Base-by-base conservation (phyloP, 2,797 vertebrate genomes). In the Molossus alvarezi region DNA sequence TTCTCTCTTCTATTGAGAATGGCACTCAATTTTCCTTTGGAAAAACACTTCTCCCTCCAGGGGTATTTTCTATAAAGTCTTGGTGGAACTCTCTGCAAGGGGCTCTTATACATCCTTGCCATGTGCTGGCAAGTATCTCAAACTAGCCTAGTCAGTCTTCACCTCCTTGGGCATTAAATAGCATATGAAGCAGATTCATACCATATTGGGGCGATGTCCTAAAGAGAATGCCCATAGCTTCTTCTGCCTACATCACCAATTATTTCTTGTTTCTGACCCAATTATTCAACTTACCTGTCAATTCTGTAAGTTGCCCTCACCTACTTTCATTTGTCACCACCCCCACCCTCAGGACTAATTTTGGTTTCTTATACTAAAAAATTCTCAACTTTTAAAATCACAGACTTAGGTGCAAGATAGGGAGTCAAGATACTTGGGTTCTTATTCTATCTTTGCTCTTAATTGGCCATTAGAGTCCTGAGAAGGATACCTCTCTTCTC, bases 31-130 rank as follows among this genome's bases (percentile, higher is more conserved):
- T 96, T 94, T 88, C 60, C 41, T 85, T 75, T 82, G 81, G 60
- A 87, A 94, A 95, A 88, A 92, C 41, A 82, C 33, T 85, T 89
- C 48, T 90, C 41, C 77, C 51, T 80, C 27, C 83, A 85, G 76
- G 67, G 9, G 1, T 94, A 73, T 65, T 85, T 91, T 33, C 76
- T 91, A 20, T 84, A 94, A 93, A 60, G 41, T 86, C 27, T 64
- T 84, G 7, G 88, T 60, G 53, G 25, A 94, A 86, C 9, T 62
- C 41, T 45, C 60, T 6, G 6, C n/a, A 25, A 81, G 7, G 23
- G n/a, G 11, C 33, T 88, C 13, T 60, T 76, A 73, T 17, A 77
- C 3, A 88, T 91, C 84, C 71, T 62, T 76, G 45, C 4, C 65
- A 76, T 33, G 21, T 86, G 17, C n/a, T 93, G 3, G 33, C 55